Conservation (phyloP, 2,888 invertebrate genomes). For the Conchocele bisecta region DNA sequence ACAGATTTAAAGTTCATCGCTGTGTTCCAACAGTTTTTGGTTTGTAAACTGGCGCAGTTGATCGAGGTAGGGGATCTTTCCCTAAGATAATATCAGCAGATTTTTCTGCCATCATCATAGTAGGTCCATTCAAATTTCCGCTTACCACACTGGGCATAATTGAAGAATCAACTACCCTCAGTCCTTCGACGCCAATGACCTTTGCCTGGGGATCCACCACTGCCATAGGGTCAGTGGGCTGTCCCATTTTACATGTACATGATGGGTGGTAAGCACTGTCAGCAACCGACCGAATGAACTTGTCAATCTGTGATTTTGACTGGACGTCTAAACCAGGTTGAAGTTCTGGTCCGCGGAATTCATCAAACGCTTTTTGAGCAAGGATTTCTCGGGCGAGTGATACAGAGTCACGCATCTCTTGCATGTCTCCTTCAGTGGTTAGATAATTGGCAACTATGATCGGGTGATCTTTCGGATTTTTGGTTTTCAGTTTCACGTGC, state of each 20-base stretch:
- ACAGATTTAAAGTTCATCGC: too few relatives aligned
- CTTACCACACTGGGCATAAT: constrained; percentile 90
- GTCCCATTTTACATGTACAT: constrained; percentile 90
- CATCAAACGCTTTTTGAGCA: constrained; percentile 80
- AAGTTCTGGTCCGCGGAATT: constrained; percentile 74
- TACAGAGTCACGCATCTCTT: constrained; percentile 75
- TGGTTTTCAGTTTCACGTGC: constrained; percentile 89
- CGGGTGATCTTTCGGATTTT: constrained; percentile 91
- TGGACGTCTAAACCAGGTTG: constrained; percentile 71
- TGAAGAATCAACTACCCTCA: constrained; percentile 92
- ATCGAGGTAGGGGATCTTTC: constrained; percentile 76
- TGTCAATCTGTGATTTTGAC: constrained; percentile 81
- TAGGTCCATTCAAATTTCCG: constrained; percentile 87
- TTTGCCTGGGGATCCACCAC: constrained; percentile 87
- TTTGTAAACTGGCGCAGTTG: constrained; percentile 78
- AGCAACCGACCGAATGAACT: constrained; percentile 78
- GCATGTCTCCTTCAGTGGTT: constrained; percentile 86
- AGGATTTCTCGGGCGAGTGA: constrained; percentile 79
- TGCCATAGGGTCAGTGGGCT: constrained; percentile 82
- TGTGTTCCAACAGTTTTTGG: constrained; percentile 62
- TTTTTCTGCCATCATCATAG: constrained; percentile 84
- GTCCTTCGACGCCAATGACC: constrained; percentile 85
- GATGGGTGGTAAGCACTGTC: constrained; percentile 90
- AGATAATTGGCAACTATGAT: constrained; percentile 96
- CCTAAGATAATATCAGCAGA: constrained; percentile 84